Conservation (phyloP, 53 echinoderm and acorn worm species). For the Temnopleurus reevesii region DNA sequence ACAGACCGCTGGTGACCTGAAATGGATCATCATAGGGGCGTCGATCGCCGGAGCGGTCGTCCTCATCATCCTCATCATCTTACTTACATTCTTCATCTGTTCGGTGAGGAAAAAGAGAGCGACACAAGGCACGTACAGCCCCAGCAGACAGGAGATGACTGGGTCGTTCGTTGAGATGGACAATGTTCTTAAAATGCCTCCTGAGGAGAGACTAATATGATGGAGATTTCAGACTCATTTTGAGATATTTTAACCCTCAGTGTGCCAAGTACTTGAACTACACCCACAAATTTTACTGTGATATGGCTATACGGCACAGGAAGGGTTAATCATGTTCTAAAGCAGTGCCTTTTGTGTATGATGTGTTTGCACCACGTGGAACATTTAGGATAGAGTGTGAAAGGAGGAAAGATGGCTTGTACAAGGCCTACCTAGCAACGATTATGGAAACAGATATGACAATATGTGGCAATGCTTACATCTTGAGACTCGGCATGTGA, state of each 20-base stretch:
- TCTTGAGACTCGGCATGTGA: too few species aligned
- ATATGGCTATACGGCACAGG: too few species aligned
- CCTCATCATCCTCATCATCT: slow-evolving; percentile 70
- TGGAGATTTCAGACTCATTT: not conserved
- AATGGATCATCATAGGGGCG: slow-evolving; percentile 71
- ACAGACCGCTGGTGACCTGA: not conserved
- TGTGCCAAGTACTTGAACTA: too few species aligned
- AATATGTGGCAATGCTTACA: too few species aligned
- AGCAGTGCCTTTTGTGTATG: not conserved
- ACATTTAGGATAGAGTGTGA: too few species aligned
- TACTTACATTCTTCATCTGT: slow-evolving; percentile 70
- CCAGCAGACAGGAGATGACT: slow-evolving; percentile 93
- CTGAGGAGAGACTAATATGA: slow-evolving; percentile 92
- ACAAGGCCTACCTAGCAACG: too few species aligned
- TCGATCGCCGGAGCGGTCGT: slow-evolving; percentile 59
- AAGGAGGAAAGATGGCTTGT: too few species aligned
- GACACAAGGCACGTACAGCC: slow-evolving; percentile 93
- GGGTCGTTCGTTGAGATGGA: slow-evolving; percentile 99
- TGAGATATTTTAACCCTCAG: not conserved
- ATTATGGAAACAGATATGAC: too few species aligned
- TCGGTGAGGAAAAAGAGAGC: slow-evolving; percentile 84
- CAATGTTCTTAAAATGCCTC: slow-evolving; percentile 92
- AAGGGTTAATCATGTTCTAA: not conserved
- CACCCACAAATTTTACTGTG: too few species aligned
- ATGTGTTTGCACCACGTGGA: too few species aligned